Percentiles rank a stretch among this genome's conserved stretches.
phyloP scores from a whole-genome alignment of 2,888 invertebrate genomes.

The Crematogaster levior region DNA sequence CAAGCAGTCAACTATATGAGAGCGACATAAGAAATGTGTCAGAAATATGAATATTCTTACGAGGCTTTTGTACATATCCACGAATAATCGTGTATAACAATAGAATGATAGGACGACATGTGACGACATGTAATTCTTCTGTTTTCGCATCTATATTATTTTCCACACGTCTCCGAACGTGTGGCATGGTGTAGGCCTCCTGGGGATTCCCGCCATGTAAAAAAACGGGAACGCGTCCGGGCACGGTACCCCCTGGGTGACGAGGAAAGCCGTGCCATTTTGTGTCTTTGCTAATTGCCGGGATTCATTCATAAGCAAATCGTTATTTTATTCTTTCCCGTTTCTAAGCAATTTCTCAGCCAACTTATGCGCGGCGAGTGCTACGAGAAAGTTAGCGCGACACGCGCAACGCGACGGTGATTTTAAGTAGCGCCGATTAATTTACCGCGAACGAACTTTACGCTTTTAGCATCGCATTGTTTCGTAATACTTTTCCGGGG shows the following conservation, averaged over 20 bases:
- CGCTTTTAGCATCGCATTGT: not conserved
- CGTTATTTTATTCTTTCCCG: constrained; percentile 1
- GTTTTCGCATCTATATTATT: constrained; percentile 49
- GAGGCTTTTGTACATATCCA: constrained; percentile 74
- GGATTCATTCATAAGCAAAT: constrained; percentile 50
- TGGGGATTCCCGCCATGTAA: constrained; percentile 86
- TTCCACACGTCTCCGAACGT: constrained; percentile 72
- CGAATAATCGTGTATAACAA: constrained; percentile 46
- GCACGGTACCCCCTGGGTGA: constrained; percentile 85
- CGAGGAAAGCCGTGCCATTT: constrained; percentile 84
- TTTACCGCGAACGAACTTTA: constrained; percentile 9
- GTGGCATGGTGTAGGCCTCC: constrained; percentile 85
- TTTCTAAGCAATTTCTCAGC: constrained; percentile 10
- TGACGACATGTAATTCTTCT: constrained; percentile 61
- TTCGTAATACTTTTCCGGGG: constrained; percentile 20
- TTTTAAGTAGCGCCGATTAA: constrained; percentile 11
- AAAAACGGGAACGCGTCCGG: constrained; percentile 85
- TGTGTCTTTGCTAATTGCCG: constrained; percentile 45
- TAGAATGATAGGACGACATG: constrained; percentile 29
- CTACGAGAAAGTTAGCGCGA: constrained; percentile 35
- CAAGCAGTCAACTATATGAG: constrained; percentile 32
- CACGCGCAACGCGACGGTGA: constrained; percentile 16
- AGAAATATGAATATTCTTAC: constrained; percentile 75
- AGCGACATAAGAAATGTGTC: constrained; percentile 30
- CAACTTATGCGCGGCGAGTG: constrained; percentile 8